These are phyloP conservation scores for Colostygia pectinataria DNA, from an alignment of 2,888 invertebrate genomes.

Conservation along the genomic window DNA sequence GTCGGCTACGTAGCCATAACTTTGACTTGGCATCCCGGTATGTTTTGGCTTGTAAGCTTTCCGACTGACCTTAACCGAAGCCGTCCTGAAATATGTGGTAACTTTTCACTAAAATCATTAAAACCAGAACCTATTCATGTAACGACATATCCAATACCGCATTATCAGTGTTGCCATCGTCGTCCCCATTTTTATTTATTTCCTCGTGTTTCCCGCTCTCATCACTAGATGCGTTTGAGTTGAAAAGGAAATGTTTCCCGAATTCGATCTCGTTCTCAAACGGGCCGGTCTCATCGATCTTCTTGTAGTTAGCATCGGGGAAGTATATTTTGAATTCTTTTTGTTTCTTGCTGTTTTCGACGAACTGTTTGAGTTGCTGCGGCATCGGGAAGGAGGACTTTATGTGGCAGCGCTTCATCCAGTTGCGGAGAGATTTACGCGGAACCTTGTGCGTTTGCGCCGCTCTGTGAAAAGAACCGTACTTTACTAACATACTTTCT, in stretches of 20 bases:
- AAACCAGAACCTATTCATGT: constrained; percentile 45
- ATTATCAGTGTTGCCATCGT: constrained; percentile 48
- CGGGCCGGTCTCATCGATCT: constrained; percentile 44
- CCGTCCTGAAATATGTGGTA: too few species aligned
- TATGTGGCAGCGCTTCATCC: constrained; percentile 85
- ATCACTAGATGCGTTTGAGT: constrained; percentile 59
- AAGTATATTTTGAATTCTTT: constrained; percentile 60
- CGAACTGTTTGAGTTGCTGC: constrained; percentile 81
- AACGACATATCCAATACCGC: constrained; percentile 61
- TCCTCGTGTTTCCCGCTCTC: constrained; percentile 48
- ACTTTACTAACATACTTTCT: neutral
- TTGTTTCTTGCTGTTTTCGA: constrained; percentile 78
- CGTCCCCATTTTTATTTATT: constrained; percentile 43
- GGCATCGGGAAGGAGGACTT: constrained; percentile 84
- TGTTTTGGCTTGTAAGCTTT: too few species aligned
- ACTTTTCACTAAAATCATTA: too few species aligned
- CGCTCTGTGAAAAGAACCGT: constrained; percentile 73
- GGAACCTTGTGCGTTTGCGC: constrained; percentile 84
- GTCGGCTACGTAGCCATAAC: too few species aligned
- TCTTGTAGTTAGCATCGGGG: constrained; percentile 45
- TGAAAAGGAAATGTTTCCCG: constrained; percentile 70
- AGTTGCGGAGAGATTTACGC: constrained; percentile 83
- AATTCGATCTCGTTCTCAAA: constrained; percentile 64
- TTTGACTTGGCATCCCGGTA: too few species aligned
- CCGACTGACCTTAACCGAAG: too few species aligned